These are phyloP conservation scores for Lasioglossum malachurum DNA, from an alignment of 2,888 invertebrate species.

Conservation along the genomic window DNA sequence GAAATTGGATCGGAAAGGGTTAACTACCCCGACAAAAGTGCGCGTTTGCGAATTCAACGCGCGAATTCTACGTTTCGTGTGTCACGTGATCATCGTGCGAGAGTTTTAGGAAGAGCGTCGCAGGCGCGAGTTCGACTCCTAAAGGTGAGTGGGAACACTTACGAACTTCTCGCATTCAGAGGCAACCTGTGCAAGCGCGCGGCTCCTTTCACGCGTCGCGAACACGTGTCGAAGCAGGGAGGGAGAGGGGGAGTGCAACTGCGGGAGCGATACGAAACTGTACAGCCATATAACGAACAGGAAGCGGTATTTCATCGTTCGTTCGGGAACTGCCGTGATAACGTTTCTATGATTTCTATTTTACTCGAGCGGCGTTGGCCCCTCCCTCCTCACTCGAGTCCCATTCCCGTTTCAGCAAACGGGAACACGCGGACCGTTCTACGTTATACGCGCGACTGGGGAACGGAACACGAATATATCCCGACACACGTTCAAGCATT, in stretches of 20 bases:
- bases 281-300: constrained; percentile 42
- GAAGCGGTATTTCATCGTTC: constrained; percentile 63
- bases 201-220: constrained; percentile 9
- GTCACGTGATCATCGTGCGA: not conserved
- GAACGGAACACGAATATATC: constrained; percentile 32
- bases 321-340: constrained; percentile 51
- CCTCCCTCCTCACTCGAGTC: not conserved
- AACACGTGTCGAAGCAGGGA: constrained; percentile 14
- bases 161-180: constrained; percentile 21
- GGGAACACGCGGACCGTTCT: constrained; percentile 13
- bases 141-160: not conserved
- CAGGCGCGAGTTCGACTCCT: not conserved
- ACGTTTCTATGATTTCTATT: constrained; percentile 57
- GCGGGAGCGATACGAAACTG: constrained; percentile 51
- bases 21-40: not conserved
- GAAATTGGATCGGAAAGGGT: not conserved
- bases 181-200: not conserved
- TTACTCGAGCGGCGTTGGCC: not conserved
- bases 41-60: not conserved
- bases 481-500: constrained; percentile 38
- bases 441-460: constrained; percentile 36
- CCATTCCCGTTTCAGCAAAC: not conserved
- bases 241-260: not conserved
- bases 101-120: not conserved
- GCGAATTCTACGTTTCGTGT: constrained; percentile 1